Percentiles rank a stretch among this genome's conserved stretches.
Conservation (phyloP, 2,888 invertebrate species). For the Pachycephus smyrnensis region DNA sequence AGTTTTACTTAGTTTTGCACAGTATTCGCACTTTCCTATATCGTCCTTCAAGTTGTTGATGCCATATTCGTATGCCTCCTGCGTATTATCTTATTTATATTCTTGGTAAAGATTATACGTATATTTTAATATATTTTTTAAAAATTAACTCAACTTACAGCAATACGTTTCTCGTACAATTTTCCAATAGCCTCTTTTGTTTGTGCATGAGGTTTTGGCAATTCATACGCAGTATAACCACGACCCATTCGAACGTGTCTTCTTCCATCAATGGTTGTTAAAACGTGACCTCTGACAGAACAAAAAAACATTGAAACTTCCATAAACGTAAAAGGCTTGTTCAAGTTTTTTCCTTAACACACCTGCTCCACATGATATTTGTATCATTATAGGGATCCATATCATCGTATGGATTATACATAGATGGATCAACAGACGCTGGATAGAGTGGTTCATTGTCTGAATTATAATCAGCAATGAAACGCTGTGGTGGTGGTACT, state of each 20-base stretch:
- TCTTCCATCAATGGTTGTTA: constrained; percentile 45
- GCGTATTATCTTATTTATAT: neutral
- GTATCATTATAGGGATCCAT: constrained; percentile 39
- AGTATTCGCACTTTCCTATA: constrained; percentile 36
- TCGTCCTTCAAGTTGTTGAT: constrained; percentile 32
- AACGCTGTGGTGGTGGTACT: neutral
- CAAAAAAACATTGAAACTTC: neutral
- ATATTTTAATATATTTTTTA: neutral
- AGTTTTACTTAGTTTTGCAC: constrained; percentile 28
- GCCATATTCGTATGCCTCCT: constrained; percentile 52
- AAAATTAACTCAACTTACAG: constrained; percentile 28
- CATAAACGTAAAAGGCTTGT: neutral
- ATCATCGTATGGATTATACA: constrained; percentile 47
- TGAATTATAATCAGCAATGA: constrained; percentile 16
- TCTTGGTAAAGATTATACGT: neutral
- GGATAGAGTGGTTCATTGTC: constrained; percentile 46
- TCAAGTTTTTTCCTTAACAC: neutral
- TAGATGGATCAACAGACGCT: constrained; percentile 31
- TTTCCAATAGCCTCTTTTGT: constrained; percentile 34
- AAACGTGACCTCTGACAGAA: constrained; percentile 40
- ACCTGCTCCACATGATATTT: constrained; percentile 59
- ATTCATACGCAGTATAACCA: constrained; percentile 52
- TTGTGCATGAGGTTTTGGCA: constrained; percentile 45
- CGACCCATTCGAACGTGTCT: constrained; percentile 57
- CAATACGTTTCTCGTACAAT: constrained; percentile 46